Conservation (phyloP, 1,140 invertebrate genomes). For the Bombus confusus region DNA sequence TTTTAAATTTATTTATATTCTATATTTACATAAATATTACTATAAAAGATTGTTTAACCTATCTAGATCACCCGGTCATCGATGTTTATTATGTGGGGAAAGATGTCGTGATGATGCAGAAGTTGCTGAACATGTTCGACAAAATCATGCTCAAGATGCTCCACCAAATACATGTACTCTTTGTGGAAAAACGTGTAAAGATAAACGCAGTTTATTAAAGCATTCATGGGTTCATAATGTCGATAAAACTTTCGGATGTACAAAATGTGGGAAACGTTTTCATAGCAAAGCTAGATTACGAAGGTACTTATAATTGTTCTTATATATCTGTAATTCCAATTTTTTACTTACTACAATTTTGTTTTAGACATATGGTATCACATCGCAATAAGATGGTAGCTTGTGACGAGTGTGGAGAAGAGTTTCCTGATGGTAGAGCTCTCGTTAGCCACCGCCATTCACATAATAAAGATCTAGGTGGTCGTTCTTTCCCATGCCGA, state of each 20-base stretch:
- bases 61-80: conserved; percentile 78
- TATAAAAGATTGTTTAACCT: neutral
- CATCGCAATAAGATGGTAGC: conserved; percentile 87
- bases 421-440: conserved; percentile 87
- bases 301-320: conserved; percentile 71
- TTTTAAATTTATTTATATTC: neutral
- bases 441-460: conserved; percentile 88
- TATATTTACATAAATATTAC: neutral
- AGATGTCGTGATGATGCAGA: conserved; percentile 83
- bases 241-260: conserved; percentile 84
- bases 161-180: conserved; percentile 85
- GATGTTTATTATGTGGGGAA: conserved; percentile 87
- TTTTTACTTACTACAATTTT: neutral
- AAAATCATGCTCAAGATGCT: conserved; percentile 83
- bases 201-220: conserved; percentile 86
- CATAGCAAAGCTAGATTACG: conserved; percentile 86
- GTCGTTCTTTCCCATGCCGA: conserved; percentile 90
- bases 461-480: conserved; percentile 84
- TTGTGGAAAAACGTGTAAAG: conserved; percentile 87
- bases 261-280: conserved; percentile 87
- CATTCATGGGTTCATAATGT: conserved; percentile 87
- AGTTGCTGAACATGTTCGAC: conserved; percentile 84
- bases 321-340: neutral
- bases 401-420: conserved; percentile 88
- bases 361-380: conserved; percentile 85